phyloP scores from a whole-genome alignment of 2,888 invertebrate species.

The Lymantria dispar region DNA sequence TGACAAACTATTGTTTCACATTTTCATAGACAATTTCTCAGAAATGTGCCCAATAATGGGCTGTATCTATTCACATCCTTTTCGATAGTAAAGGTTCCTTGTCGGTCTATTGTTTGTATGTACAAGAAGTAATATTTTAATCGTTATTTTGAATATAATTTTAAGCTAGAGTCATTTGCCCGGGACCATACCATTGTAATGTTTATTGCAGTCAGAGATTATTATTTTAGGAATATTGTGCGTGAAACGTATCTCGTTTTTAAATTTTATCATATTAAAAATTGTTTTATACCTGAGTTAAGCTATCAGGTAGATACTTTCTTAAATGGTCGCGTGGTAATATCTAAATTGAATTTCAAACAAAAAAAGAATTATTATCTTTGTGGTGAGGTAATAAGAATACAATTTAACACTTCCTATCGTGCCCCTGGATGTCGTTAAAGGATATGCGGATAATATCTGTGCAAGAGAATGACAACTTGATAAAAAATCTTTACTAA shows the following conservation, averaged over 20 bases:
- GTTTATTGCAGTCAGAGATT: slow-evolving; percentile 61
- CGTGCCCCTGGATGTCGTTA: too few species aligned
- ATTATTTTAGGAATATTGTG: slow-evolving; percentile 43
- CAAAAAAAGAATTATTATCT: too few species aligned
- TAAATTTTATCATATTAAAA: slow-evolving; percentile 30
- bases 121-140: slow-evolving; percentile 73
- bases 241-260: slow-evolving; percentile 27
- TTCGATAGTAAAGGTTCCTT: slow-evolving; percentile 69
- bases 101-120: slow-evolving; percentile 62
- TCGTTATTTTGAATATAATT: slow-evolving; percentile 62
- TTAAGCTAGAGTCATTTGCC: slow-evolving; percentile 48
- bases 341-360: too few species aligned
- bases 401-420: too few species aligned
- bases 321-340: not conserved
- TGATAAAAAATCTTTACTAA: too few species aligned
- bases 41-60: slow-evolving; percentile 59
- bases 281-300: slow-evolving; percentile 15
- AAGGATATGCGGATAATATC: too few species aligned
- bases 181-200: slow-evolving; percentile 49
- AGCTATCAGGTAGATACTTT: slow-evolving; percentile 18
- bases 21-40: slow-evolving; percentile 53
- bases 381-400: too few species aligned
- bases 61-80: slow-evolving; percentile 76
- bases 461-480: too few species aligned
- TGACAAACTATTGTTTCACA: slow-evolving; percentile 60